phyloP scores from a whole-genome alignment of 1,140 invertebrate genomes.

The Ptiloglossa arizonensis region DNA sequence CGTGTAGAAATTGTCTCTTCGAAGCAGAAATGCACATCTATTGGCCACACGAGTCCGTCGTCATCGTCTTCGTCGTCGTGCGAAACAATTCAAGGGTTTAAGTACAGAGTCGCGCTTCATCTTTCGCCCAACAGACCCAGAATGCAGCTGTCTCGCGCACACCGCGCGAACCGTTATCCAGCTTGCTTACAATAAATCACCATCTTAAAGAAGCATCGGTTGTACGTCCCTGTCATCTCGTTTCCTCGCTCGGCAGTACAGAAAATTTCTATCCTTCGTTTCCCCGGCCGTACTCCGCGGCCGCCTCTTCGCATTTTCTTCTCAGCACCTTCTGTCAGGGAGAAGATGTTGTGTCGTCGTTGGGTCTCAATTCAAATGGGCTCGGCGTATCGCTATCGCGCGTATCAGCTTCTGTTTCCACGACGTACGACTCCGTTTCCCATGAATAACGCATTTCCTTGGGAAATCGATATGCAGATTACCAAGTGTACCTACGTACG shows the following conservation, averaged over 20 bases:
- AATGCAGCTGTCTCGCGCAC: background rate
- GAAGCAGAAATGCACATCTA: too few relatives aligned
- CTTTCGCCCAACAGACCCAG: background rate
- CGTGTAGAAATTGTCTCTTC: too few relatives aligned
- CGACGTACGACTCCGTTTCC: conserved; percentile 59
- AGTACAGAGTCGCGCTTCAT: too few relatives aligned
- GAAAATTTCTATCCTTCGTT: background rate
- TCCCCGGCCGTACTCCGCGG: background rate
- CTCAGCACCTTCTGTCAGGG: conserved; percentile 10
- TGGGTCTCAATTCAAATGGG: conserved; percentile 63
- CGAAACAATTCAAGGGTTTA: too few relatives aligned
- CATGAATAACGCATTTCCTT: conserved; percentile 69
- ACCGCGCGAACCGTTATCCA: background rate
- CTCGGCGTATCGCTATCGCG: conserved; percentile 60
- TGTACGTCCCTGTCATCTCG: background rate
- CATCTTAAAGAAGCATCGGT: conserved; percentile 24
- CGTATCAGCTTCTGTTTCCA: conserved; percentile 64
- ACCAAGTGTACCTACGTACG: conserved; percentile 50
- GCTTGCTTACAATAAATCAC: conserved; percentile 34
- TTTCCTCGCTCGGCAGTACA: background rate
- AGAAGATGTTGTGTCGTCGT: conserved; percentile 52
- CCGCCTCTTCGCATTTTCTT: conserved; percentile 35
- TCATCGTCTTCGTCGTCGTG: too few relatives aligned
- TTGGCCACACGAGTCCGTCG: too few relatives aligned
- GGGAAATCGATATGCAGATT: conserved; percentile 70